Evolutionary conservation across 1,140 invertebrate genomes (phyloP).

Genomic region (Penaeus vannamei): DNA sequence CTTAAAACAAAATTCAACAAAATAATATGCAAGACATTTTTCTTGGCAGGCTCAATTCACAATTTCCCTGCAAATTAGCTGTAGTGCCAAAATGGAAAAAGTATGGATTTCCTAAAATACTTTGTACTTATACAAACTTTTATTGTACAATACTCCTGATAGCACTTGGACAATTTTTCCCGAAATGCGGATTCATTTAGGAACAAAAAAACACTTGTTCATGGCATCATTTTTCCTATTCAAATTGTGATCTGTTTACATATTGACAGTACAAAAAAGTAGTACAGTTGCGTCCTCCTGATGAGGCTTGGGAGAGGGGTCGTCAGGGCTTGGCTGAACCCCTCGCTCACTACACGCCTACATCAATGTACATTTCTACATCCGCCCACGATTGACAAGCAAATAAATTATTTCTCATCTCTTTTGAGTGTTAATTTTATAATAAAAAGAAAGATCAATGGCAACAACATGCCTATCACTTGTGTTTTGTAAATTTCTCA

Average conservation of each 20-base stretch:
- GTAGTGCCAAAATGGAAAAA: no score
- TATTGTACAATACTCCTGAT: not conserved
- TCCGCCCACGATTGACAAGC: conserved; percentile 65
- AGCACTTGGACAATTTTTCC: conserved; percentile 1
- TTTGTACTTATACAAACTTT: not conserved
- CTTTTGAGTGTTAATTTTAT: conserved; percentile 42
- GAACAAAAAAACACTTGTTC: conserved; percentile 33
- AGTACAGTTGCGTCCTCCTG: conserved; percentile 69
- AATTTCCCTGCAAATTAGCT: no score
- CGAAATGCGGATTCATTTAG: not conserved
- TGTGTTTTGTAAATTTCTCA: conserved; percentile 57
- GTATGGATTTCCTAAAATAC: no score
- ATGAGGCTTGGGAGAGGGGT: conserved; percentile 48
- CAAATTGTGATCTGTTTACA: conserved; percentile 76
- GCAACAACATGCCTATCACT: conserved; percentile 65
- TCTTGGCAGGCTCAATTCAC: no score
- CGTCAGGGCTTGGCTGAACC: conserved; percentile 53
- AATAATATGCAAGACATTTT: no score
- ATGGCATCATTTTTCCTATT: conserved; percentile 73
- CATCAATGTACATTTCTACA: conserved; percentile 68
- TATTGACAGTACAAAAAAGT: conserved; percentile 78
- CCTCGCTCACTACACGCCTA: conserved; percentile 53
- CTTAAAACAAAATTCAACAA: no score
- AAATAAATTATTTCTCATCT: conserved; percentile 64
- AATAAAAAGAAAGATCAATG: conserved; percentile 47